Conservation (phyloP, 2,888 invertebrate genomes). For the Cabera pusaria region DNA sequence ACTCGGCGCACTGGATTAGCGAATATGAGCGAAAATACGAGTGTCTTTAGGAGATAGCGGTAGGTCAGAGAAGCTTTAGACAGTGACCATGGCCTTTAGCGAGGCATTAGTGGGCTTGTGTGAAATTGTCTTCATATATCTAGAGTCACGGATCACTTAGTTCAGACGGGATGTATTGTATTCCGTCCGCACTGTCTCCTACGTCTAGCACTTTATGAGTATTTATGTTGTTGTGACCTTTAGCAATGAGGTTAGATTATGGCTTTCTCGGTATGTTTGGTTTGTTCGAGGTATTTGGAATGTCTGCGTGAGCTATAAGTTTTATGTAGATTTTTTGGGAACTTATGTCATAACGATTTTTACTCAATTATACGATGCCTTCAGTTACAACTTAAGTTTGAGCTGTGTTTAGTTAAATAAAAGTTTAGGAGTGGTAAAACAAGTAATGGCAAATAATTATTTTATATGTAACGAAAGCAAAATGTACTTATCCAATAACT, state of each 20-base stretch:
- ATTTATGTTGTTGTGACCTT: slow-evolving; percentile 37
- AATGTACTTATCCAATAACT: no score
- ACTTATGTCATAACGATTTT: no score
- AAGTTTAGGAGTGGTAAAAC: no score
- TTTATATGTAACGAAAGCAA: no score
- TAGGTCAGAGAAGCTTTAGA: slow-evolving; percentile 39
- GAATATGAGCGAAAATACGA: slow-evolving; percentile 46
- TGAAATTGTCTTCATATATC: slow-evolving; percentile 53
- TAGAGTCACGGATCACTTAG: slow-evolving; percentile 31
- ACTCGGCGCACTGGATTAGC: slow-evolving; percentile 37
- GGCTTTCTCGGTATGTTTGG: slow-evolving; percentile 22
- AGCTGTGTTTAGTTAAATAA: slow-evolving; percentile 8
- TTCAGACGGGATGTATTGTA: slow-evolving; percentile 43
- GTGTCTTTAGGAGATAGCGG: slow-evolving; percentile 51
- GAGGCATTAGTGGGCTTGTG: slow-evolving; percentile 42
- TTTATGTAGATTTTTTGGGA: no score
- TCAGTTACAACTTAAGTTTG: no score
- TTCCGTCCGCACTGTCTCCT: slow-evolving; percentile 14
- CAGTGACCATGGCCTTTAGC: slow-evolving; percentile 34
- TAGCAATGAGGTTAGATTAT: slow-evolving; percentile 19
- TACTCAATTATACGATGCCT: no score
- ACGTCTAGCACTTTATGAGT: slow-evolving; percentile 29
- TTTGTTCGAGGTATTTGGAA: no score
- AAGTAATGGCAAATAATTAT: no score
- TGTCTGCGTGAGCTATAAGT: no score